Base-by-base conservation (phyloP, 2,888 invertebrate species). In the Epistrophe eligans region DNA sequence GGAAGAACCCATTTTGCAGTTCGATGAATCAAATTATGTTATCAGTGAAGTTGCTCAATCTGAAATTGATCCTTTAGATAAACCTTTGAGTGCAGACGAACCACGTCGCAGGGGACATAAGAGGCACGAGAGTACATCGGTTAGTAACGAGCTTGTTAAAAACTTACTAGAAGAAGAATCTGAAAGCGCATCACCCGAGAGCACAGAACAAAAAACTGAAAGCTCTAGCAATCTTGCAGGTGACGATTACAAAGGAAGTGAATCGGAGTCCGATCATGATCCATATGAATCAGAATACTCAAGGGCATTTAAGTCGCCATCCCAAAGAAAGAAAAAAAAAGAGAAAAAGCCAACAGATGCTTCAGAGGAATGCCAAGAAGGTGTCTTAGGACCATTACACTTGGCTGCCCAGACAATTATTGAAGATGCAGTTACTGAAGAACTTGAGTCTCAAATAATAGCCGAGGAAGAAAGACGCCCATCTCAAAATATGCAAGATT, bases 91-190 rank as follows among this genome's bases (percentile, higher is more conserved):
- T 38, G 8, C 58, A 11, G 77, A 82, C 0, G 92, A 92, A 77
- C 88, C 89, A 1, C 90, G 90, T 57, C 90, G 93, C 32, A 93
- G 94, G 88, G 94, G 94, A 4, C 95, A 95, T 84, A 93, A 94
- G 81, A 93, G 95, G 19, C 93, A 92, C 77, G 95, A 95, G 84
- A 95, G 95, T 88, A 93, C 94, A 8, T 92, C 91, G 2, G 89
- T 91, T 28, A 88, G 89, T 4, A 90, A 89, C 3, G 92, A 92
- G 11, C 90, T 90, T 0, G 38, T 90, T 15, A 91, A 91, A 79
- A 89, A 89, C 17, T 76, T 90, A 17, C 35, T 89, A 2, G 92
- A 92, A 3, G 91, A 91, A 32, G 91, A 92, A 7, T 48, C 74
- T 2, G 74, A 89, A 24, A 77, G 72, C 4, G 9, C 60, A 45